Evolutionary conservation across 2,113 vertebrate species (phyloP).

Genomic region (Phaetusa simplex): DNA sequence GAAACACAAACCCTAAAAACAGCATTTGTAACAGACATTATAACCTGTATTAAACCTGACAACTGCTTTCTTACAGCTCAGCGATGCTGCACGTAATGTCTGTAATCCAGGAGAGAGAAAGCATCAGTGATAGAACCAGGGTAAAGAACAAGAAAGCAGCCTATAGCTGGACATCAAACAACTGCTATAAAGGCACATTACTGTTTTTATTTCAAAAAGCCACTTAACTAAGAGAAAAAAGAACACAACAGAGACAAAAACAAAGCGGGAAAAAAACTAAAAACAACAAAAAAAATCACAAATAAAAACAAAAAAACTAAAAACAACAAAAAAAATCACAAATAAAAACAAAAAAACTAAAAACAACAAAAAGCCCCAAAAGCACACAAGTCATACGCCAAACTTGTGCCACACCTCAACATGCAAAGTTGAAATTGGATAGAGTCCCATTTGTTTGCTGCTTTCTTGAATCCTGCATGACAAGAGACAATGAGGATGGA

Average conservation of each 20-base stretch:
- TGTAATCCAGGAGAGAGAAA: not conserved
- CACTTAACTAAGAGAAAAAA: not conserved
- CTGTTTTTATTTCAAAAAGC: not conserved
- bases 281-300: rapidly evolving
- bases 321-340: rapidly evolving
- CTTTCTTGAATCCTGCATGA: not conserved
- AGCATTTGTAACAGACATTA: not conserved
- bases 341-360: not conserved
- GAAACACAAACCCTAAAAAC: not conserved
- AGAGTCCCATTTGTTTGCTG: not conserved
- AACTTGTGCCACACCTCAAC: not conserved
- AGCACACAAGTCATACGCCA: not conserved
- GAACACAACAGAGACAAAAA: not conserved
- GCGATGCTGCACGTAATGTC: not conserved
- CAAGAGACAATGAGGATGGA: not conserved
- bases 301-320: too few relatives aligned
- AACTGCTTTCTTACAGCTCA: not conserved
- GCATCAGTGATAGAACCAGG: not conserved
- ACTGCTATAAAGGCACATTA: not conserved
- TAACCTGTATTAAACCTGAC: not conserved
- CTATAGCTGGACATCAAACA: not conserved
- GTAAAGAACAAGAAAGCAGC: not conserved
- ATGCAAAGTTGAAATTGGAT: not conserved
- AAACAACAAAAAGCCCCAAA: rapidly evolving
- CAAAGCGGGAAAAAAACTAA: rapidly evolving